Conservation (phyloP, 2,797 vertebrate species). For the Erpetoichthys calabaricus region DNA sequence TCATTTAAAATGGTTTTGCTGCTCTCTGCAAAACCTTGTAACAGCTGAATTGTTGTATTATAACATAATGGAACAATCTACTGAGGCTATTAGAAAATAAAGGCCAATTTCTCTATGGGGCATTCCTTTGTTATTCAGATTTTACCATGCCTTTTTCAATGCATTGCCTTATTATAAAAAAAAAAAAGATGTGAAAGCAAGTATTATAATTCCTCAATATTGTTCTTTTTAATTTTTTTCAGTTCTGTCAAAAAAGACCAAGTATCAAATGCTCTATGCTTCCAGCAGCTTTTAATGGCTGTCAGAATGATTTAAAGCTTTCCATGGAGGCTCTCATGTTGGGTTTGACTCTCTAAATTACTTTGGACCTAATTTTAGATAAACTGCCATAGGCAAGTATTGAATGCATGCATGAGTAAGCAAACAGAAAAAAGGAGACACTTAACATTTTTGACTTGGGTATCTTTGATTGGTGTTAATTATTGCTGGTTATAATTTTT, state of each 20-base stretch:
- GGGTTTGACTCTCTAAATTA: constrained; percentile 47
- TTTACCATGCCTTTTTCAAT: no score
- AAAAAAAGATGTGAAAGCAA: no score
- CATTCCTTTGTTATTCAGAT: no score
- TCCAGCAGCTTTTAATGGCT: constrained; percentile 42
- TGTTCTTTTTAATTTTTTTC: neutral
- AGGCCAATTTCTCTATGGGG: no score
- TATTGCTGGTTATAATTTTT: neutral
- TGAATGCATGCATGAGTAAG: constrained; percentile 53
- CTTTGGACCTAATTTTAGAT: constrained; percentile 57
- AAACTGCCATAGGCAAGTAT: constrained; percentile 39
- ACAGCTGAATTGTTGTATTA: no score
- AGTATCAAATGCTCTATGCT: constrained; percentile 28
- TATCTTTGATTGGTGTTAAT: constrained; percentile 26
- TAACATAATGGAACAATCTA: no score
- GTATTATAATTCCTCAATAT: no score
- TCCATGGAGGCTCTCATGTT: constrained; percentile 37
- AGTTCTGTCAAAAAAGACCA: neutral
- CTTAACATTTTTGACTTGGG: constrained; percentile 40
- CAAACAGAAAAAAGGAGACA: constrained; percentile 46
- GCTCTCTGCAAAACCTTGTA: no score
- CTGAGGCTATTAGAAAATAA: no score
- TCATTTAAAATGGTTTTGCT: no score
- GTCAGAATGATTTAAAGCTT: constrained; percentile 56
- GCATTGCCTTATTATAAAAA: no score